Conservation (phyloP, 2,113 vertebrate species). For the Oryctolagus cuniculus region mOryCun1.1 NC_091438.1:152545501-152546000, state of each 20-base stretch:
- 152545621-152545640: neutral
- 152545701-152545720: neutral
- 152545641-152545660: neutral
- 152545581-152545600: neutral
- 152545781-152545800: neutral
- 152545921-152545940: neutral
- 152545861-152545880: neutral
- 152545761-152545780: neutral
- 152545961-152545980: neutral
- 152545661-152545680: neutral
- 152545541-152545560: accelerated
- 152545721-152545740: neutral
- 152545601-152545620: neutral
- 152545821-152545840: neutral
- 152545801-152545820: accelerated
- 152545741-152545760: neutral
- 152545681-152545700: neutral
- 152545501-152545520: accelerated
- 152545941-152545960: neutral
- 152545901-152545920: neutral
- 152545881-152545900: neutral
- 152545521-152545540: accelerated
- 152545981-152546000: neutral
- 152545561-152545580: neutral
- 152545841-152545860: accelerated